Evolutionary conservation across 2,888 invertebrate species (phyloP).

Genomic region (Aphodius granarius): DNA sequence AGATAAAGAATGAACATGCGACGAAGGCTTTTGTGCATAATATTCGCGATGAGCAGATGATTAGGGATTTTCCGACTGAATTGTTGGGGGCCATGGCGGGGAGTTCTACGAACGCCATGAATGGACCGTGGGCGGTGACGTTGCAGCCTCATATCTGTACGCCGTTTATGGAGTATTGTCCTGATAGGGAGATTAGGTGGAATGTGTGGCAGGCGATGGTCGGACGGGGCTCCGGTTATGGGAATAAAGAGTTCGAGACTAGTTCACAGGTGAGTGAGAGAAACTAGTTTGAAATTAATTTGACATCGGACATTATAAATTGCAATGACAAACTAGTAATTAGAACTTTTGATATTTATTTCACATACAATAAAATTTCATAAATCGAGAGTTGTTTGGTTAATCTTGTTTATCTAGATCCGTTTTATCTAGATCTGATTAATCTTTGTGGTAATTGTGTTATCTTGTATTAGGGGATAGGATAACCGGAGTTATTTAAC

Average conservation of each 20-base stretch:
- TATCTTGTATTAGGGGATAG: too few species aligned
- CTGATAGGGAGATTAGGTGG: constrained; percentile 75
- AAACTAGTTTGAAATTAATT: not conserved
- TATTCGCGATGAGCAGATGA: constrained; percentile 65
- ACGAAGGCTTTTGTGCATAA: constrained; percentile 68
- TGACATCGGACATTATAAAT: too few species aligned
- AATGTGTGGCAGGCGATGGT: constrained; percentile 83
- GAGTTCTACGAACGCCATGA: constrained; percentile 60
- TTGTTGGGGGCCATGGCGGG: constrained; percentile 67
- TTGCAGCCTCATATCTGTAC: constrained; percentile 73
- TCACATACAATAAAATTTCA: too few species aligned
- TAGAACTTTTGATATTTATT: too few species aligned
- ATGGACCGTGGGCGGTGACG: constrained; percentile 84
- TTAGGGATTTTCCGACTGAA: constrained; percentile 74
- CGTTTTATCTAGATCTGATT: too few species aligned
- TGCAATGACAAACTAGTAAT: too few species aligned
- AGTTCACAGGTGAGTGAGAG: constrained; percentile 58
- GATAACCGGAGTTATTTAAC: too few species aligned
- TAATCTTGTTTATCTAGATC: too few species aligned
- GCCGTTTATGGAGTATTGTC: constrained; percentile 83
- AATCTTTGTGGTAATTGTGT: too few species aligned
- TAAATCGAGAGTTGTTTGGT: too few species aligned
- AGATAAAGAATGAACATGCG: constrained; percentile 67
- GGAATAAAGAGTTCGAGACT: constrained; percentile 68
- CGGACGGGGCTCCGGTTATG: constrained; percentile 67